These are phyloP conservation scores for Frankliniella intonsa DNA, from an alignment of 2,888 invertebrate species.

Conservation along the genomic window DNA sequence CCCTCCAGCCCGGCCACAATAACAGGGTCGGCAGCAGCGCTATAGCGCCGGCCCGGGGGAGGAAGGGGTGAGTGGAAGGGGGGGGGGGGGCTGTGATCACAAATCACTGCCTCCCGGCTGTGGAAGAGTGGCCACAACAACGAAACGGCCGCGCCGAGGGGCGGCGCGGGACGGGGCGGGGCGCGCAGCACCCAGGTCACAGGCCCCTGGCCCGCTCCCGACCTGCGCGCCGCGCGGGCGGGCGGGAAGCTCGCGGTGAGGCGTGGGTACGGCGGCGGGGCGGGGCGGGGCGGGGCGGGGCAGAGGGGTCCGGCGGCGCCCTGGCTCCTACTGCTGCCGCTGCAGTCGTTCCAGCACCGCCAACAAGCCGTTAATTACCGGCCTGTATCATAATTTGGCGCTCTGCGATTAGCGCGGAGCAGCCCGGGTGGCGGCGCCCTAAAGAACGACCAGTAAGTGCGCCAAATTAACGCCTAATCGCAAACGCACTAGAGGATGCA, in stretches of 20 bases:
- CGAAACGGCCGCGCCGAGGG: neutral
- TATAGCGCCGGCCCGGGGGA: neutral
- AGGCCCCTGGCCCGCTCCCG: neutral
- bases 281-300: too few species aligned
- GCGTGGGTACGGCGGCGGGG: too few species aligned
- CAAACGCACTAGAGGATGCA: too few species aligned
- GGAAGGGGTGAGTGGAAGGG: neutral
- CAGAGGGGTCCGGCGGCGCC: too few species aligned
- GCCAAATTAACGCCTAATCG: too few species aligned
- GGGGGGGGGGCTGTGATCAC: neutral
- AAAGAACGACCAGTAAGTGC: too few species aligned
- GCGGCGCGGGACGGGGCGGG: too few species aligned
- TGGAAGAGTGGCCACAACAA: neutral
- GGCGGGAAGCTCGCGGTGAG: neutral
- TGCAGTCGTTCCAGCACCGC: neutral
- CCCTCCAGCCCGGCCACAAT: too few species aligned
- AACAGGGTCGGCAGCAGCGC: too few species aligned
- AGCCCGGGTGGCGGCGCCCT: too few species aligned
- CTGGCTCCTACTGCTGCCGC: too few species aligned
- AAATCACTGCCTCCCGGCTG: neutral
- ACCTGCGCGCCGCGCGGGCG: neutral
- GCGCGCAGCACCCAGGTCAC: too few species aligned
- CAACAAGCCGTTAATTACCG: neutral
- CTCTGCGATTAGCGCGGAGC: neutral
- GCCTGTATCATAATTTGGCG: neutral